Base-by-base conservation (phyloP, 1,140 invertebrate species). In the Drosophila littoralis region DNA sequence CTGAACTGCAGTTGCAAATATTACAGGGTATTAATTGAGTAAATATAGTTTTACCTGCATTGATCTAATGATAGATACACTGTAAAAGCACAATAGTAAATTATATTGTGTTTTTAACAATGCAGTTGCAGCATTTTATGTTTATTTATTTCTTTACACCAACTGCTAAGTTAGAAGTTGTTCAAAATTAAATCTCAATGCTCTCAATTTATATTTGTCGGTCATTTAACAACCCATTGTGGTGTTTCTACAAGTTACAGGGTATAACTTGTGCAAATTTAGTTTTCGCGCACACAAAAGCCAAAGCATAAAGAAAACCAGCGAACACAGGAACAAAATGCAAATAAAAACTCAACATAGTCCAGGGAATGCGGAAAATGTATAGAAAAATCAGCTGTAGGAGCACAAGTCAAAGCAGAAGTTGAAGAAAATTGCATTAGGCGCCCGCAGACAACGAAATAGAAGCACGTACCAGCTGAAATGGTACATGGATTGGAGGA, bases 401-500 rank as follows among this genome's bases (percentile, higher is more conserved):
- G 32, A 59, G 28, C 40, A 13, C 32, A 13, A 35, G 22, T 46
- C 7, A 40, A 50, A 50, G 59, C 15, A 57, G 55, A 59, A 74
- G 42, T 69, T 58, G 55, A 40, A 32, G 69, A 70, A 78, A 78
- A 78, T 78, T 78, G 76, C 72, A 78, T 78, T 78, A 75, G 68
- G 60, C 55, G 43, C 33, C 15, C 71, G 36, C 72, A 78, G 76
- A 78, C 76, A 78, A 61, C 22, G 72, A 46, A 75, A 75, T 78
- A 61, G 72, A 75, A 71, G 54, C 76, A 78, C 76, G 76, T 78
- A 78, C 10, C 59, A 52, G 12, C 50, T 45, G 51, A 33, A 55
- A 61, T 57, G 64, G 46, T 65, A 40, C 50, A 15, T 10, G 17
- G 35, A 48, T 50, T 28, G 48, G n/a, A 33, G n/a, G 17, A 12